A percentile compares a stretch with the other conserved stretches of the same genome.
These are phyloP conservation scores for Pipra filicauda DNA, from an alignment of 2,113 vertebrate species.

Conservation along the genomic window DNA sequence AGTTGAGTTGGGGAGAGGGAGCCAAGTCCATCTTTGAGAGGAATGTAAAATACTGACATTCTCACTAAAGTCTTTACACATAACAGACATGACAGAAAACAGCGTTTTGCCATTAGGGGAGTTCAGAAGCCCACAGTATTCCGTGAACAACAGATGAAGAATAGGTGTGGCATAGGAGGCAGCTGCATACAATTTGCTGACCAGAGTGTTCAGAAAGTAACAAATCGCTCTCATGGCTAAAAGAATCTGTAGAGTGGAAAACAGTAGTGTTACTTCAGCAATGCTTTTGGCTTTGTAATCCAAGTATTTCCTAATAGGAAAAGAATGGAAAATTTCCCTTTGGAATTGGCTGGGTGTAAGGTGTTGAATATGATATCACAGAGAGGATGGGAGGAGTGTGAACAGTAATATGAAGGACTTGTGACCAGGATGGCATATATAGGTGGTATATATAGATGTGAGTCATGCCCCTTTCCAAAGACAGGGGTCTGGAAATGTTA, in stretches of 20 bases:
- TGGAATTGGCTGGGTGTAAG: not conserved
- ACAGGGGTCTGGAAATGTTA: not conserved
- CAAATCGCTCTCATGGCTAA: not conserved
- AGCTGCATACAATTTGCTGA: not conserved
- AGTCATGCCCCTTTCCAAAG: not conserved
- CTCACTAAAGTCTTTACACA: not conserved
- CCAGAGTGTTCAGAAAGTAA: not conserved
- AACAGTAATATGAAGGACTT: not conserved
- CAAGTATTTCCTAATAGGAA: not conserved
- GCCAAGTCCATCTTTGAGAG: not conserved
- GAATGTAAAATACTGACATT: not conserved
- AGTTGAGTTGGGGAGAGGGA: not conserved
- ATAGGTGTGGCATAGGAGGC: not conserved
- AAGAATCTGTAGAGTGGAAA: not conserved
- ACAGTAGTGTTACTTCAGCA: not conserved
- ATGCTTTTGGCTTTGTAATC: not conserved
- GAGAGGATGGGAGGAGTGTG: not conserved
- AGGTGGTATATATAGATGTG: not conserved
- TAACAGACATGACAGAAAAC: not conserved
- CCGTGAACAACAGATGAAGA: not conserved
- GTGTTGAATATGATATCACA: not conserved
- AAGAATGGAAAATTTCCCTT: not conserved
- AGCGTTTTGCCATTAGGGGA: not conserved
- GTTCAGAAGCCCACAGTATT: not conserved
- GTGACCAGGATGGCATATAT: not conserved